Conservation (phyloP, 2,113 vertebrate species). For the Phoenicopterus ruber region DNA sequence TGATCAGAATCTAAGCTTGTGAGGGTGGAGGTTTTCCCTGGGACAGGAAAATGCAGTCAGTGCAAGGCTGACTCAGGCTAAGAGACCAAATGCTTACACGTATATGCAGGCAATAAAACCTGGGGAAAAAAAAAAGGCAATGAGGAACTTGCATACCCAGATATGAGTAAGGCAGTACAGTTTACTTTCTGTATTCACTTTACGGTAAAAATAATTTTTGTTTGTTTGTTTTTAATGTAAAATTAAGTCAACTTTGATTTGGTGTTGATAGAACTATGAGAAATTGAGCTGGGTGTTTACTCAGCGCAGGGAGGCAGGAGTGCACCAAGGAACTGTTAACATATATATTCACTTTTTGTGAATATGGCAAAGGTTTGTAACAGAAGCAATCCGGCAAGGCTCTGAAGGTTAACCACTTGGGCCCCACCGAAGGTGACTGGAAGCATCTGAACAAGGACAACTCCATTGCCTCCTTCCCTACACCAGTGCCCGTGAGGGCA, state of each 20-base stretch:
- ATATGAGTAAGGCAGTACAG: neutral
- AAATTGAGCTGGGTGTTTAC: neutral
- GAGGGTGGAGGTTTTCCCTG: neutral
- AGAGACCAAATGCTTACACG: neutral
- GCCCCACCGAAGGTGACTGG: neutral
- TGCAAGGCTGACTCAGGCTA: neutral
- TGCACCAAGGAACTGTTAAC: neutral
- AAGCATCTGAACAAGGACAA: neutral
- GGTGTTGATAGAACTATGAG: neutral
- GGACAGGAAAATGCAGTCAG: neutral
- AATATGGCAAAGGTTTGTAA: neutral
- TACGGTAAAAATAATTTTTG: neutral
- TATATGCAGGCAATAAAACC: neutral
- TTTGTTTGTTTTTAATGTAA: neutral
- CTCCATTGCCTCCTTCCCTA: accelerated
- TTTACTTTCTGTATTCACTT: neutral
- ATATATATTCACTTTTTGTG: neutral
- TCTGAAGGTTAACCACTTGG: neutral
- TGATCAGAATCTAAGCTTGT: neutral
- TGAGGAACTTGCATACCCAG: neutral
- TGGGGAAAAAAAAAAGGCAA: neutral
- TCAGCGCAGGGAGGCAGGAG: accelerated
- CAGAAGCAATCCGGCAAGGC: neutral
- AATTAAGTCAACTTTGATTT: neutral
- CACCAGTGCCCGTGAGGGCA: neutral